Evolutionary conservation across 2,888 invertebrate genomes (phyloP).

Genomic region (Acronicta leporina): DNA sequence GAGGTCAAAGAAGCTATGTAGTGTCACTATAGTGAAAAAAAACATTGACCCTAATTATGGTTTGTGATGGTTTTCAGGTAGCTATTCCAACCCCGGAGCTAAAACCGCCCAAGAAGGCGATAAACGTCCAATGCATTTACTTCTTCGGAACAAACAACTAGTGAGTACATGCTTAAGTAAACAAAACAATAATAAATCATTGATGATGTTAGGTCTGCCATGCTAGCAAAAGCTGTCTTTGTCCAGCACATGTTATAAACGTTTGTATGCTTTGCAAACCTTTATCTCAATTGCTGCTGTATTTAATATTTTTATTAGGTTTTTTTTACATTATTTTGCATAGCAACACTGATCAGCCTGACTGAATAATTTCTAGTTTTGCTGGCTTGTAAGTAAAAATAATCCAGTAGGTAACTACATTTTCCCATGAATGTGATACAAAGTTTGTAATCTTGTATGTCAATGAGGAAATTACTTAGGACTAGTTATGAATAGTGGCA

Average conservation of each 20-base stretch:
- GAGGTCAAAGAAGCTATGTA: slow-evolving; percentile 20
- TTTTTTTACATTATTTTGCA: too few species aligned
- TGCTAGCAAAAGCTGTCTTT: neutral
- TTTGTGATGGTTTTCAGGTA: slow-evolving; percentile 90
- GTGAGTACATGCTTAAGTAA: slow-evolving; percentile 90
- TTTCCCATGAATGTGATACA: too few species aligned
- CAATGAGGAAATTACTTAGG: too few species aligned
- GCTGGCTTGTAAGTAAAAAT: too few species aligned
- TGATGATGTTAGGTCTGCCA: neutral
- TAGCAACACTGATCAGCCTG: too few species aligned
- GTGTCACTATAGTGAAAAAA: slow-evolving; percentile 27
- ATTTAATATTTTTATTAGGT: too few species aligned
- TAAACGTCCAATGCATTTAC: slow-evolving; percentile 94
- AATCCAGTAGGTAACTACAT: too few species aligned
- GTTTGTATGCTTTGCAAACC: too few species aligned
- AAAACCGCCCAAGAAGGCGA: slow-evolving; percentile 93
- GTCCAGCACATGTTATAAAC: neutral
- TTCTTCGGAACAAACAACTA: slow-evolving; percentile 98
- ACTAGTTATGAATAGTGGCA: too few species aligned
- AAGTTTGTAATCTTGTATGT: too few species aligned
- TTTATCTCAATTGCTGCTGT: too few species aligned
- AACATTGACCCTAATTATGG: slow-evolving; percentile 63
- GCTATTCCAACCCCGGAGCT: slow-evolving; percentile 94
- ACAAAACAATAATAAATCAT: slow-evolving; percentile 14
- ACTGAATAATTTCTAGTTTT: too few species aligned